phyloP scores from a whole-genome alignment of 2,113 vertebrate species.

The Lophochroa leadbeateri region DNA sequence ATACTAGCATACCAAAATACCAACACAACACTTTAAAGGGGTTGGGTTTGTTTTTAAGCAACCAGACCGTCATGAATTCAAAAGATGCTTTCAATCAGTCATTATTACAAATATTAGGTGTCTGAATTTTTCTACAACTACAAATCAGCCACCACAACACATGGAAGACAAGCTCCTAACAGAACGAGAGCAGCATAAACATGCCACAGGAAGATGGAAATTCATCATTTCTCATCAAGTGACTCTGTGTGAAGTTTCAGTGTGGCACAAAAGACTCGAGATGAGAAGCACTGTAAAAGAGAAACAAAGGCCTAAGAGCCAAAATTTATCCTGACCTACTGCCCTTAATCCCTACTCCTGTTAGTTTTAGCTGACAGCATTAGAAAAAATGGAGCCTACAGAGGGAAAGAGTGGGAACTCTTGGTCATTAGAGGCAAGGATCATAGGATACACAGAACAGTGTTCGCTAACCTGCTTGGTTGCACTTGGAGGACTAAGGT shows the following conservation, averaged over 20 bases:
- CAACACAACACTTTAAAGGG: not conserved
- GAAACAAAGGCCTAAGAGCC: not conserved
- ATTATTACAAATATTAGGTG: not conserved
- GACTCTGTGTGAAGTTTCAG: not conserved
- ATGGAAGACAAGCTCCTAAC: constrained; percentile 44
- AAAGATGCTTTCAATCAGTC: not conserved
- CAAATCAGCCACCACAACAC: constrained; percentile 16
- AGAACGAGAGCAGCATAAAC: constrained; percentile 16
- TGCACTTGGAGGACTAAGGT: not conserved
- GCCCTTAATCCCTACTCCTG: not conserved
- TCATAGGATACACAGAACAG: not conserved
- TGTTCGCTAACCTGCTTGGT: not conserved
- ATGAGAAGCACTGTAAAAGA: not conserved
- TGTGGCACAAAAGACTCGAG: constrained; percentile 17
- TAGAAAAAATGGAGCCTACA: not conserved
- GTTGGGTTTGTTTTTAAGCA: not conserved
- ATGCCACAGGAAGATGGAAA: constrained; percentile 20
- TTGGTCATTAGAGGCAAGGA: not conserved
- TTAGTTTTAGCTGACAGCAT: not conserved
- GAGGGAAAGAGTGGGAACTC: not conserved
- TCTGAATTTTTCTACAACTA: not conserved
- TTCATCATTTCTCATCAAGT: not conserved
- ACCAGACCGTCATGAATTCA: not conserved
- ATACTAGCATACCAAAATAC: not conserved
- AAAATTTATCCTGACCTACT: not conserved